These are phyloP conservation scores for Chloroclysta siterata DNA, from an alignment of 2,888 invertebrate genomes.

Conservation along the genomic window DNA sequence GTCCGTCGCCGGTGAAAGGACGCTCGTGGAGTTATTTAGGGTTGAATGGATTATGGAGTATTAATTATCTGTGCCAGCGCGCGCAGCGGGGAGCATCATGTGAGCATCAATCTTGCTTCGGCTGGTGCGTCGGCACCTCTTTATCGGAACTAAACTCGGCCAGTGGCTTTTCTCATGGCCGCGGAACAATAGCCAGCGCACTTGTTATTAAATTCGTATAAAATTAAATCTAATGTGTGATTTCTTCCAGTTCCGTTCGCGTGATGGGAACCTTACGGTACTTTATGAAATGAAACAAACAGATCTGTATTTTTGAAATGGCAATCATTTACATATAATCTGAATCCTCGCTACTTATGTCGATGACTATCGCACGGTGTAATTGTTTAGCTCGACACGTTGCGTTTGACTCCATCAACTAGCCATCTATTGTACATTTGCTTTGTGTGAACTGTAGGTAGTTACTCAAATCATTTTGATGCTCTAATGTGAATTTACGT, in stretches of 20 bases:
- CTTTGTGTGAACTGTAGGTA: conserved; percentile 36
- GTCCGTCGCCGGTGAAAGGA: conserved; percentile 59
- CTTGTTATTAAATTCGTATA: conserved; percentile 85
- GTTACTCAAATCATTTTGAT: conserved; percentile 23
- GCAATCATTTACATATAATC: conserved; percentile 60
- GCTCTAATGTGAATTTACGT: conserved; percentile 31
- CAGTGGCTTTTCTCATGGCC: conserved; percentile 76
- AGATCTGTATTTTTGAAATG: conserved; percentile 55
- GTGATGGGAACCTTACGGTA: conserved; percentile 80
- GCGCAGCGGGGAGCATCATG: conserved; percentile 74
- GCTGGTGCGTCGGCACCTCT: conserved; percentile 81
- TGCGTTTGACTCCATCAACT: conserved; percentile 41
- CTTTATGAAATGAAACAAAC: conserved; percentile 62
- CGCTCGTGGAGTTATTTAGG: conserved; percentile 56
- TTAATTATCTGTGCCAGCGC: conserved; percentile 69
- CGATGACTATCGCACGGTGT: conserved; percentile 53
- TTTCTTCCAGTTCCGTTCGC: conserved; percentile 75
- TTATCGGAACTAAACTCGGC: conserved; percentile 76
- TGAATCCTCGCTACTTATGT: conserved; percentile 50
- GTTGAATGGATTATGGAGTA: conserved; percentile 79
- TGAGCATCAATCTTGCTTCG: conserved; percentile 78
- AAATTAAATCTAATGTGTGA: conserved; percentile 84
- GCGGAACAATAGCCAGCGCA: conserved; percentile 71
- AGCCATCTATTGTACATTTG: conserved; percentile 38
- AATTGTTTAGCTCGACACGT: conserved; percentile 46